Base-by-base conservation (phyloP, 92 coral and sea anemone genomes). In the Porites divaricata region DNA sequence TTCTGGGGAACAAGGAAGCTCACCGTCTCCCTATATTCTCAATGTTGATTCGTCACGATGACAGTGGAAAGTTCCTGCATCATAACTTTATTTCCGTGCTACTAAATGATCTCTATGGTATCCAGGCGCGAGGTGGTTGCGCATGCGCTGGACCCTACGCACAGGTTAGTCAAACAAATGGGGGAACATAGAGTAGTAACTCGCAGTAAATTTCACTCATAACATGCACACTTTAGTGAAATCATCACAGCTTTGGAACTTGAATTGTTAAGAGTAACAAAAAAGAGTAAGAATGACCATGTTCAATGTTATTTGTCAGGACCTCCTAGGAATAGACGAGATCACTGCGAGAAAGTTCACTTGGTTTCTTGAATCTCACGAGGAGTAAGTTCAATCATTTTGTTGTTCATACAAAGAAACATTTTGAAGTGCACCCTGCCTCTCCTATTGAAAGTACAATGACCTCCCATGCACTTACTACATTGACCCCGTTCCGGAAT, bases 91-190 rank as follows among this genome's bases (percentile, higher is more conserved):
- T 93, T 4, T 93, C 97, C 4, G 94, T 92, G 10, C 73, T 93
- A 2, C 93, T 93, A 7, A 93, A 93, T 63, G 97, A 93, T 63
- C 90, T 93, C 69, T 93, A 91, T 65, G 97, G 97, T 19, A 93
- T 93, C 75, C 97, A 93, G 68, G 89, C 97, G 15, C 84, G 97
- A 10, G 97, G 97, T 9, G 97, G 97, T 15, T 93, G 97, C 81
- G 97, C 97, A 57, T 93, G 97, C 86, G 97, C 97, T 8, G 97
- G 97, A 62, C 97, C 97, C 8, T 93, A 93, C 23, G 97, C 95
- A 13, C 83, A 78, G 97, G 97, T 93, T 78, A 61, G 91, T 13
- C 2, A 54, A 11, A 13, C 12, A 11, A 54, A 11, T 54, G 59
- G 45, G 4, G 45, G 45, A 35, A 35, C 45, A 35, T 35, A 35